A percentile compares a stretch with the other conserved stretches of the same genome.
phyloP scores from a whole-genome alignment of 2,113 vertebrate genomes.

The Hippopotamus amphibius region DNA sequence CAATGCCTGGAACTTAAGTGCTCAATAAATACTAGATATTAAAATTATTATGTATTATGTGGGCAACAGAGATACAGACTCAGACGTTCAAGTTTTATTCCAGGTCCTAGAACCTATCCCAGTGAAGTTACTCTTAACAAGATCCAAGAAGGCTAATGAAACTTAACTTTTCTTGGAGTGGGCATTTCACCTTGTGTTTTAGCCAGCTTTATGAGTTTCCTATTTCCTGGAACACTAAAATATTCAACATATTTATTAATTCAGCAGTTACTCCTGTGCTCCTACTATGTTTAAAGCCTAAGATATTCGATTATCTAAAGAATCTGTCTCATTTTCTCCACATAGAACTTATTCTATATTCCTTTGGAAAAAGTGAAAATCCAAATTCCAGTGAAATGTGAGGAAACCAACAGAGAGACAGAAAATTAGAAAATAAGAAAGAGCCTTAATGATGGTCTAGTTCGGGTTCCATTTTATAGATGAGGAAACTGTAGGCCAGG shows the following conservation, averaged over 20 bases:
- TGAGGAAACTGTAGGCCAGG: not conserved
- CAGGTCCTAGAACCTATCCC: not conserved
- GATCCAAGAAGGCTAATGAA: not conserved
- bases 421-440: not conserved
- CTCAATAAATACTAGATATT: not conserved
- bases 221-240: not conserved
- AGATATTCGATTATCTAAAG: not conserved
- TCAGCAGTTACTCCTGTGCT: not conserved
- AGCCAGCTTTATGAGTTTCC: not conserved
- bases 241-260: not conserved
- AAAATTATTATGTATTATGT: conserved; percentile 3
- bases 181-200: not conserved
- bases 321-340: not conserved
- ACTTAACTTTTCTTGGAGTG: not conserved
- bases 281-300: not conserved
- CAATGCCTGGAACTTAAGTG: not conserved
- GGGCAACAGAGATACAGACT: not conserved
- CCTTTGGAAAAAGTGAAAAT: not conserved
- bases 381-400: not conserved
- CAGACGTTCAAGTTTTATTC: not conserved
- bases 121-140: not conserved
- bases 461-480: not conserved
- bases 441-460: not conserved
- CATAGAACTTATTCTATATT: not conserved
- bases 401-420: not conserved